Conservation (phyloP, 2,888 invertebrate species). For the Conistra vaccinii region DNA sequence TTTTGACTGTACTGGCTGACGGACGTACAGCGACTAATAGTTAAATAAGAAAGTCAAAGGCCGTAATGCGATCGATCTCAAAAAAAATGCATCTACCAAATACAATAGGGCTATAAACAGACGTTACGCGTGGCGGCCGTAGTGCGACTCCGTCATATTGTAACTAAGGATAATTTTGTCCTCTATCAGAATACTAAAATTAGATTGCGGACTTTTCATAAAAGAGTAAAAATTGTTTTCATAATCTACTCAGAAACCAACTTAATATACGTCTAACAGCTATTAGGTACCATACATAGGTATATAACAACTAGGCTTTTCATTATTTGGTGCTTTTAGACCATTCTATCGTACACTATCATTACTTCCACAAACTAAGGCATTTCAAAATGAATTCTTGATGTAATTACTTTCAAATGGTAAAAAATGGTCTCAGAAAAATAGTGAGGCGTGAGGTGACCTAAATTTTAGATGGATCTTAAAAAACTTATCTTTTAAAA, state of each 20-base stretch:
- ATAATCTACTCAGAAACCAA: background rate
- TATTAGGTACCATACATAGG: background rate
- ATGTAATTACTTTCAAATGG: slow-evolving; percentile 47
- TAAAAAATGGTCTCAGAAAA: slow-evolving; percentile 35
- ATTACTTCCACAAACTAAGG: slow-evolving; percentile 15
- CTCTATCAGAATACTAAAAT: background rate
- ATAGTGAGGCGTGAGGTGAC: slow-evolving; percentile 29
- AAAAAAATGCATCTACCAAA: no score
- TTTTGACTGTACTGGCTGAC: no score
- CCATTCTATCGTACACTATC: slow-evolving; percentile 3
- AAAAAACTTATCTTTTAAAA: slow-evolving; percentile 43
- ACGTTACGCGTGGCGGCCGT: no score
- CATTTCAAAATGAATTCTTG: slow-evolving; percentile 33
- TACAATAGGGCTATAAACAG: no score
- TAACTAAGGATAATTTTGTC: no score
- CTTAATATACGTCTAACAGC: background rate
- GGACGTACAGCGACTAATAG: no score
- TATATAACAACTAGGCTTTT: background rate
- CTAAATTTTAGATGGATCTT: slow-evolving; percentile 46
- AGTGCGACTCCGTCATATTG: no score
- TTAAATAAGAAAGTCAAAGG: no score
- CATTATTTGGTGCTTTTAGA: background rate
- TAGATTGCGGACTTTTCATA: background rate
- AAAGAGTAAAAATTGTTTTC: background rate
- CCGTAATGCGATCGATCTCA: no score